Evolutionary conservation across 2,797 vertebrate genomes (phyloP).

Genomic region (Philypnodon macrostomus): DNA sequence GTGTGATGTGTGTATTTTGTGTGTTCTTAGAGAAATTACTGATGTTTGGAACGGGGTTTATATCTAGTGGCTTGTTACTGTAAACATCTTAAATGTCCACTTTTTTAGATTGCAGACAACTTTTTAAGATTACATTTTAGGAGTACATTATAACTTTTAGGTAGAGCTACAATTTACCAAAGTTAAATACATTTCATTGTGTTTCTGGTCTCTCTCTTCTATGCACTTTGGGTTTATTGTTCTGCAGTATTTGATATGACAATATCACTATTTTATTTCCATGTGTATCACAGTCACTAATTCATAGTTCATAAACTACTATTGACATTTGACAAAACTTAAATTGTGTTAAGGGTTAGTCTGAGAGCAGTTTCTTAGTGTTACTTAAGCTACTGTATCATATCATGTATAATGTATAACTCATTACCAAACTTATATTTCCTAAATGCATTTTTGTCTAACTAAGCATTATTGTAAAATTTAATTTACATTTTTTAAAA

Average conservation of each 20-base stretch:
- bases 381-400: too few relatives aligned
- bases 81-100: neutral
- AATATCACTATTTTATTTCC: too few relatives aligned
- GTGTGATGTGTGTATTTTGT: slow-evolving; percentile 14
- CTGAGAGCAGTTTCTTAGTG: too few relatives aligned
- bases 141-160: neutral
- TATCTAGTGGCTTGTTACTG: neutral
- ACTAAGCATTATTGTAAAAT: too few relatives aligned
- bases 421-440: too few relatives aligned
- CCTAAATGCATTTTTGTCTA: too few relatives aligned
- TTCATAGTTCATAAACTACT: too few relatives aligned
- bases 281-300: too few relatives aligned
- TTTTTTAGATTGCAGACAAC: neutral
- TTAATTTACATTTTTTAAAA: too few relatives aligned
- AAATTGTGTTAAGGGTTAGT: too few relatives aligned
- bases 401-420: too few relatives aligned
- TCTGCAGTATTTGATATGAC: neutral
- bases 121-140: slow-evolving; percentile 1
- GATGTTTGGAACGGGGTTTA: neutral
- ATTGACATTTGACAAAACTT: too few relatives aligned
- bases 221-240: slow-evolving; percentile 7
- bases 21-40: slow-evolving; percentile 4
- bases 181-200: neutral
- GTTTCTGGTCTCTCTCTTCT: neutral
- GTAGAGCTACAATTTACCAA: neutral